These are phyloP conservation scores for Hypsopygia costalis DNA, from an alignment of 2,888 invertebrate genomes.

Conservation along the genomic window DNA sequence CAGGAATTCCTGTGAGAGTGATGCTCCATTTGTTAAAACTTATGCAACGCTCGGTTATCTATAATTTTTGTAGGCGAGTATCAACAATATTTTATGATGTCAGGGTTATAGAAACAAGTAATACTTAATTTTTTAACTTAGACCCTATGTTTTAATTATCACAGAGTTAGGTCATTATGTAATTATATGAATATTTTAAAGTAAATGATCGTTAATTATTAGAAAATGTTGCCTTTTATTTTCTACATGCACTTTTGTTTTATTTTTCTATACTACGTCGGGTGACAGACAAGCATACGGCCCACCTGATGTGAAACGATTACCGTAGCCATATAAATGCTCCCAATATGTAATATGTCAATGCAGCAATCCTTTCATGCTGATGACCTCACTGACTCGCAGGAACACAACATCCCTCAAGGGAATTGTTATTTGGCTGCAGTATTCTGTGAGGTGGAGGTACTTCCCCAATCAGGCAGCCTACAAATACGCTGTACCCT, in stretches of 20 bases:
- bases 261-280: no score
- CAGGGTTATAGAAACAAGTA: constrained; percentile 59
- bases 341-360: no score
- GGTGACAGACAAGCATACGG: no score
- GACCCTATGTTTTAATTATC: constrained; percentile 62
- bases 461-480: no score
- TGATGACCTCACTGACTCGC: no score
- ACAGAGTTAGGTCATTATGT: constrained; percentile 64
- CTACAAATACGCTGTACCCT: no score
- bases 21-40: constrained; percentile 95
- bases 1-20: constrained; percentile 92
- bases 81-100: constrained; percentile 65
- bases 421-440: no score
- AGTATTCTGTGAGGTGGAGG: no score
- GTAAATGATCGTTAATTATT: constrained; percentile 80
- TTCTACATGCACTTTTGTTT: background rate
- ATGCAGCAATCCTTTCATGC: no score
- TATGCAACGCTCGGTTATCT: constrained; percentile 96
- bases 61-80: constrained; percentile 82
- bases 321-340: no score
- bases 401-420: no score
- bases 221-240: constrained; percentile 63
- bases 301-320: no score
- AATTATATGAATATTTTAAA: constrained; percentile 78
- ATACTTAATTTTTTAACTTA: constrained; percentile 70